Conservation (phyloP, 2,888 invertebrate genomes). For the Lordiphosa andalusiaca region DNA sequence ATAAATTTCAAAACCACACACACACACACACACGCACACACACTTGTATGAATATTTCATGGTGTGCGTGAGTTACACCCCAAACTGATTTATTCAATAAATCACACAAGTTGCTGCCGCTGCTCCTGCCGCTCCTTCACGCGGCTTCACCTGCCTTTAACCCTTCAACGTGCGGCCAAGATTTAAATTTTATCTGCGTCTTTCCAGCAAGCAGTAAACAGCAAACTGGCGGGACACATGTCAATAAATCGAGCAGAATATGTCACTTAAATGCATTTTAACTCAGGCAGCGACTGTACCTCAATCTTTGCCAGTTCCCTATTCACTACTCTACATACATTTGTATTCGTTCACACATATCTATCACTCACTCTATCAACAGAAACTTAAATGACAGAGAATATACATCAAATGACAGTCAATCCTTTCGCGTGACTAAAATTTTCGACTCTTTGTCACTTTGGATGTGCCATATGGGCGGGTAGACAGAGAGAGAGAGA, state of each 20-base stretch:
- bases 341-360: slow-evolving; percentile 18
- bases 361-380: slow-evolving; percentile 61
- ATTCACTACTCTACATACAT: slow-evolving; percentile 7
- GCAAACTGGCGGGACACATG: slow-evolving; percentile 50
- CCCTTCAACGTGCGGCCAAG: slow-evolving; percentile 36
- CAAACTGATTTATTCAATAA: slow-evolving; percentile 73
- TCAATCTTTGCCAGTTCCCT: slow-evolving; percentile 20
- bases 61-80: slow-evolving; percentile 30
- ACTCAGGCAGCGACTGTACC: slow-evolving; percentile 19
- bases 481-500: slow-evolving; percentile 1
- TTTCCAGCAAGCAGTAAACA: slow-evolving; percentile 24
- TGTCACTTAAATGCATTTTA: slow-evolving; percentile 67
- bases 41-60: slow-evolving; percentile 57
- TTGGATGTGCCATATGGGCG: slow-evolving; percentile 17
- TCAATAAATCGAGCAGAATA: slow-evolving; percentile 44
- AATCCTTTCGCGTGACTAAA: slow-evolving; percentile 74
- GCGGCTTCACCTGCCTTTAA: slow-evolving; percentile 32
- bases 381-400: slow-evolving; percentile 68
- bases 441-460: slow-evolving; percentile 70
- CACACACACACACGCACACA: slow-evolving; percentile 4
- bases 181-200: slow-evolving; percentile 60
- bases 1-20: slow-evolving; percentile 57
- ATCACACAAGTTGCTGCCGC: slow-evolving; percentile 56
- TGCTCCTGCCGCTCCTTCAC: slow-evolving; percentile 10
- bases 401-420: slow-evolving; percentile 73